Base-by-base conservation (phyloP, 2,888 invertebrate species). In the Oxystoma pomonae region DNA sequence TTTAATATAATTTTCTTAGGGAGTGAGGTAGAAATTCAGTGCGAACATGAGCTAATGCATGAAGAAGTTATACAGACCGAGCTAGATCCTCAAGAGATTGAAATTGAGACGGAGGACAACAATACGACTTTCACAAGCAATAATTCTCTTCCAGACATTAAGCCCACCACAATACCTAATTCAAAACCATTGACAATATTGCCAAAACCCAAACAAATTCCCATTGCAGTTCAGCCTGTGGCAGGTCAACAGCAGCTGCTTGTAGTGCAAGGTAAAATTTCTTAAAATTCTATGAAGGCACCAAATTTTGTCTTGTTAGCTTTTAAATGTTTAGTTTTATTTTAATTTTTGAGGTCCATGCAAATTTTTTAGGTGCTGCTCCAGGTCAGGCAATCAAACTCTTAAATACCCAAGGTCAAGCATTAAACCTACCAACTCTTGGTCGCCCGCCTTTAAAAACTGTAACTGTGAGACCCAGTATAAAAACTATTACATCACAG, bases 211-310 rank as follows among this genome's bases (percentile, higher is more conserved):
- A 65, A 74, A 12, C 76, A 76, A 69, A 69, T 79, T 20, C 79
- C 79, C 3, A 72, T 80, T 20, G 68, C 79, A 19, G 70, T 80
- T 22, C 79, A 80, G 69, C 75, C 78, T 5, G 71, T 77, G 17
- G 63, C 73, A 0, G 71, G 78, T 1, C 82, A 82, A 62, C 83
- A 84, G 51, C 81, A 83, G 66, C 74, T 84, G 57, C 70, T 83
- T 18, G 76, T 81, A 51, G 72, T 84, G 17, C 84, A 84, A 74
- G 78, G n/a, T n/a, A n/a, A n/a, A n/a, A n/a, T n/a, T n/a, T n/a
- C n/a, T n/a, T n/a, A n/a, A n/a, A n/a, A n/a, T n/a, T n/a, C n/a
- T n/a, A n/a, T n/a, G n/a, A n/a, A n/a, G n/a, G n/a, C n/a, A n/a
- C n/a, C n/a, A n/a, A n/a, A n/a, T n/a, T n/a, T n/a, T n/a, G n/a